Conservation (phyloP, 2,797 vertebrate genomes). For the Pteropus rufus region DNA sequence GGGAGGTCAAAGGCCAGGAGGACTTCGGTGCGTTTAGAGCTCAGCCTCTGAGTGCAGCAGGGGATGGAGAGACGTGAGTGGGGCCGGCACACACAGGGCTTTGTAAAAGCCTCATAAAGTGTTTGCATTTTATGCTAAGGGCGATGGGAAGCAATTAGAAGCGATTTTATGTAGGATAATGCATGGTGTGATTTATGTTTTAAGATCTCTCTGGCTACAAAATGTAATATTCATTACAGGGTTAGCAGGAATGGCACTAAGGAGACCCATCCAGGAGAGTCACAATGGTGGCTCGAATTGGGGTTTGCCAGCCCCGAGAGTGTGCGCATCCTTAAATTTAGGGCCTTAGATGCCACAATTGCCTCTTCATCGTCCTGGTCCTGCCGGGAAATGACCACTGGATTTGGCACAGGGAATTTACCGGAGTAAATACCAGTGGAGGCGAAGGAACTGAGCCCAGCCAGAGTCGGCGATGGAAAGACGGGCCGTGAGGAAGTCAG, state of each 20-base stretch:
- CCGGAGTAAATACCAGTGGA: neutral
- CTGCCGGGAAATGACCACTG: neutral
- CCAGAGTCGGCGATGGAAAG: neutral
- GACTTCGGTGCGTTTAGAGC: neutral
- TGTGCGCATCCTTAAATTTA: neutral
- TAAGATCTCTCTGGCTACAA: neutral
- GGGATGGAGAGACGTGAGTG: neutral
- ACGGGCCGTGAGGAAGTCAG: neutral
- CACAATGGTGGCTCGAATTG: neutral
- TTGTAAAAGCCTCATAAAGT: neutral
- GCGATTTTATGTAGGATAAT: neutral
- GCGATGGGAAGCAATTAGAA: constrained; percentile 28
- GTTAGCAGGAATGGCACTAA: neutral
- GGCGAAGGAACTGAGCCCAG: neutral
- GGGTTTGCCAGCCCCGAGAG: neutral
- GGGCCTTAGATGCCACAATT: too few relatives aligned
- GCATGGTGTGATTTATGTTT: neutral
- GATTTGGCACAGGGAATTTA: neutral
- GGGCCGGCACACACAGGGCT: neutral
- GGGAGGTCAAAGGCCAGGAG: neutral
- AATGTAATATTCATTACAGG: neutral
- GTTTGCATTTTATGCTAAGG: constrained; percentile 30
- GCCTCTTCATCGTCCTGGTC: neutral
- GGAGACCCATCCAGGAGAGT: neutral
- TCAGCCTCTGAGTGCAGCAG: neutral